Evolutionary conservation across 2,888 invertebrate genomes (phyloP), one percentile per base, ranked within the genome.

Genomic region (Rosalia funebris): DNA sequence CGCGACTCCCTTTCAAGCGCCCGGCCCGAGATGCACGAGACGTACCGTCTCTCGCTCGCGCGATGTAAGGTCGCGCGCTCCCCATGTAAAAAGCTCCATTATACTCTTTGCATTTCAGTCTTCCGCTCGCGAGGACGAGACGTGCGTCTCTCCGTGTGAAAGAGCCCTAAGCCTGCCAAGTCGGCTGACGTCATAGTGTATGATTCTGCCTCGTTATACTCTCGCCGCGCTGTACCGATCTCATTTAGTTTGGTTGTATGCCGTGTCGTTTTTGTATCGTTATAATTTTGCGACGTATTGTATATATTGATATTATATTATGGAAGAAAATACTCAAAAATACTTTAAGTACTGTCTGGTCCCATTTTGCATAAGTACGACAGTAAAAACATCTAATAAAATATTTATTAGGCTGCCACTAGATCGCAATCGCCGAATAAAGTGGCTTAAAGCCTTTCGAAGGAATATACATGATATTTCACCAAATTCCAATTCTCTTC

Each of bases 361-460:
- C 5, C 34, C 34, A n/a, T 11, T 34, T 34, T 34, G 34, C 34
- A 34, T 3, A 34, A 60, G 46, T 47, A 54, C 25, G 25, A 25
- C 25, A 25, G 7, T 25, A 25, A 25, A 25, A 25, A 25, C 7
- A 7, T 7, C 25, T 25, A 25, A 25, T 25, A 25, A 25, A 20
- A 44, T 58, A 50, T 59, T 46, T 53, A 59, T 59, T 39, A 53
- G 53, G 31, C 37, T 59, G 41, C 53, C 53, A 39, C 16, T 25
- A 25, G 53, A 47, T 53, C 12, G 17, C 12, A 59, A 31, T 41
- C 47, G 37, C n/a, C 46, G 53, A 37, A 47, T 12, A 41, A 19
- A 46, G 31, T 59, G 53, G 36, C 54, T 47, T 19, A 53, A 57
- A 54, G 52, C 52, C 9, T 41, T n/a, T 20, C 12, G 32, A 52